A percentile compares a stretch with the other conserved stretches of the same genome.
Conservation (phyloP, 1,140 invertebrate species). For the Pogonomyrmex californicus region DNA sequence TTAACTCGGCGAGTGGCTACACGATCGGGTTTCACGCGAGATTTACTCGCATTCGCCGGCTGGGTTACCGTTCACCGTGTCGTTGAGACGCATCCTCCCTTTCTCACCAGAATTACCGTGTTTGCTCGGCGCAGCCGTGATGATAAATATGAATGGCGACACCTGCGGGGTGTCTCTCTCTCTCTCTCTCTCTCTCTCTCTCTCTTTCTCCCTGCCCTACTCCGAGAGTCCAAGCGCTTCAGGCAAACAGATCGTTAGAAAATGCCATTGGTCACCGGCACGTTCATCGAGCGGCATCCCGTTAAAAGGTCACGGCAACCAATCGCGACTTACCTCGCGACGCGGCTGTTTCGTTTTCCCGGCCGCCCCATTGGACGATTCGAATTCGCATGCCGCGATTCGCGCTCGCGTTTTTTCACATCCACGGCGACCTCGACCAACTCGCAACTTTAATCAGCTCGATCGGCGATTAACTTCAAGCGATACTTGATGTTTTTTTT, state of each 20-base stretch:
- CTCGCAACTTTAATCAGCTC: too few species aligned
- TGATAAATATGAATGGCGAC: conserved; percentile 1
- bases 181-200: too few species aligned
- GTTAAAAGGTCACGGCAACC: neutral
- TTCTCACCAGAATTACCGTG: neutral
- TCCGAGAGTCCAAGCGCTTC: neutral
- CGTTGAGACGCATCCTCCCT: neutral
- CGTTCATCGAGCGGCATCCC: neutral
- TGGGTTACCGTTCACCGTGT: neutral
- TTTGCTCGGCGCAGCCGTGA: too few species aligned
- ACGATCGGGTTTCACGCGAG: neutral
- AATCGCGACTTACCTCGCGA: neutral
- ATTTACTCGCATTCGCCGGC: too few species aligned
- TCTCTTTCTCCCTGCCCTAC: neutral
- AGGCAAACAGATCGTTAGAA: conserved; percentile 6
- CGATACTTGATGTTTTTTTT: neutral
- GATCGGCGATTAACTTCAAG: neutral
- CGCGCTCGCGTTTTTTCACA: neutral
- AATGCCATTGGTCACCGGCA: neutral
- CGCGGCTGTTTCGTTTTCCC: neutral
- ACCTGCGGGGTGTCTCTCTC: neutral
- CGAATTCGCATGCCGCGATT: neutral
- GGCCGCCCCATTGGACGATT: neutral
- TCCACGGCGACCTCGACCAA: too few species aligned
- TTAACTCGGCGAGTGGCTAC: too few species aligned